Percentiles rank a stretch among this genome's conserved stretches.
These are phyloP conservation scores for Bubalus kerabau DNA, from an alignment of 2,113 vertebrate genomes.

Conservation along the genomic window DNA sequence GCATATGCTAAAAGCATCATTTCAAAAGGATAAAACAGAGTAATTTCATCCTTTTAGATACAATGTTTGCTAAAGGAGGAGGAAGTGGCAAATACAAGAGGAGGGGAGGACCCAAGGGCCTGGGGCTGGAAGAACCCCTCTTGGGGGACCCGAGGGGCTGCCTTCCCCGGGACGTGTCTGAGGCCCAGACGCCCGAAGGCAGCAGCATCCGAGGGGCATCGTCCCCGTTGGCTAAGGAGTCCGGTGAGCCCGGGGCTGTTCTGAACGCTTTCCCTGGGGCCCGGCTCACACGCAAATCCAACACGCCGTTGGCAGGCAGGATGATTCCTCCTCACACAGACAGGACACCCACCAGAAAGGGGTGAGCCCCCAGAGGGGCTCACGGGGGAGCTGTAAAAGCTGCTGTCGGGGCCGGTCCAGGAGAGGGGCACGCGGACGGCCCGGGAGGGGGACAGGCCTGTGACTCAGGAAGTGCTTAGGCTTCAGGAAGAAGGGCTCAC, in stretches of 20 bases:
- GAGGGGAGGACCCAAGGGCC: fast-evolving
- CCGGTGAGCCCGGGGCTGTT: not conserved
- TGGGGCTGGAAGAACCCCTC: not conserved
- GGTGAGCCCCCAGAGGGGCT: not conserved
- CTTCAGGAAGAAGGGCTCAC: not conserved
- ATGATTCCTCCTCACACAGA: not conserved
- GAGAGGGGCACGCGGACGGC: not conserved
- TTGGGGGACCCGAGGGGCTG: too few relatives aligned
- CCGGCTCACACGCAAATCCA: not conserved
- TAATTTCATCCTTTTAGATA: not conserved
- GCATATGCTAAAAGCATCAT: not conserved
- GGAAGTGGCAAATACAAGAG: not conserved
- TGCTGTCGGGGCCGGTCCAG: not conserved
- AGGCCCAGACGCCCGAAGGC: not conserved
- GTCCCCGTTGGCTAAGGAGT: not conserved
- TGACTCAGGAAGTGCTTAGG: not conserved
- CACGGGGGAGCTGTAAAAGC: not conserved
- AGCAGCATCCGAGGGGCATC: not conserved
- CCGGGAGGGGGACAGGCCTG: not conserved
- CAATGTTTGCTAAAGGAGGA: not conserved
- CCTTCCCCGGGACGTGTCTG: not conserved
- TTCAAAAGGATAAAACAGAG: not conserved
- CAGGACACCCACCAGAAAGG: not conserved
- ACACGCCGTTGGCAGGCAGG: not conserved
- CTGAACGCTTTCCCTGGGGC: not conserved